phyloP scores from a whole-genome alignment of 2,797 vertebrate species.

The Hippopotamyrus pictus region DNA sequence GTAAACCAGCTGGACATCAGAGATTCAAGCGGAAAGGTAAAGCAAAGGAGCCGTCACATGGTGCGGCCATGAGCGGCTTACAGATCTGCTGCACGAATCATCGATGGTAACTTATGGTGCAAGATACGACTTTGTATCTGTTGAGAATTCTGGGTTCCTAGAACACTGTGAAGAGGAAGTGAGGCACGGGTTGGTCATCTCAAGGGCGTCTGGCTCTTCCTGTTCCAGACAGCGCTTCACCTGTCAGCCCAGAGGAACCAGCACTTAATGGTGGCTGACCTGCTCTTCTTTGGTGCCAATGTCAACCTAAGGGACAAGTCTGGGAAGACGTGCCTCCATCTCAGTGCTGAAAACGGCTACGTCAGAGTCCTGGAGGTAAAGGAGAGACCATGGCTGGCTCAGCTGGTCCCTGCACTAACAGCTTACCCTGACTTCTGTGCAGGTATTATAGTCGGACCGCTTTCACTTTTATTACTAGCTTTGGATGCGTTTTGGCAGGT shows the following conservation, averaged over 20 bases:
- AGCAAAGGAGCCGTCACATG: background rate
- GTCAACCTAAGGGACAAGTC: slow-evolving; percentile 59
- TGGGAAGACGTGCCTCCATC: slow-evolving; percentile 73
- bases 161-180: background rate
- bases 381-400: background rate
- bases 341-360: slow-evolving; percentile 72
- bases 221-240: slow-evolving; percentile 69
- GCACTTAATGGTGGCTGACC: slow-evolving; percentile 70
- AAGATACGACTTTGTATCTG: background rate
- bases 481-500: background rate
- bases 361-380: slow-evolving; percentile 67
- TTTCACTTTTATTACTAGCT: background rate
- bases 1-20: slow-evolving; percentile 64
- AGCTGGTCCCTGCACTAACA: background rate
- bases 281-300: slow-evolving; percentile 67
- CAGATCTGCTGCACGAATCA: background rate
- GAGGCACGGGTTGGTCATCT: background rate
- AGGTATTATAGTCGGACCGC: background rate
- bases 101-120: background rate
- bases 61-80: too few species aligned
- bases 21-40: slow-evolving; percentile 69
- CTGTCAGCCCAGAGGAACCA: slow-evolving; percentile 77
- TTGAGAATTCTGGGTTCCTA: background rate
- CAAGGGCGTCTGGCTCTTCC: background rate
- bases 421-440: background rate